A percentile compares a stretch with the other conserved stretches of the same genome.
Evolutionary conservation across 2,113 vertebrate genomes (phyloP).

Genomic region (Poeciliopsis occidentalis): DNA sequence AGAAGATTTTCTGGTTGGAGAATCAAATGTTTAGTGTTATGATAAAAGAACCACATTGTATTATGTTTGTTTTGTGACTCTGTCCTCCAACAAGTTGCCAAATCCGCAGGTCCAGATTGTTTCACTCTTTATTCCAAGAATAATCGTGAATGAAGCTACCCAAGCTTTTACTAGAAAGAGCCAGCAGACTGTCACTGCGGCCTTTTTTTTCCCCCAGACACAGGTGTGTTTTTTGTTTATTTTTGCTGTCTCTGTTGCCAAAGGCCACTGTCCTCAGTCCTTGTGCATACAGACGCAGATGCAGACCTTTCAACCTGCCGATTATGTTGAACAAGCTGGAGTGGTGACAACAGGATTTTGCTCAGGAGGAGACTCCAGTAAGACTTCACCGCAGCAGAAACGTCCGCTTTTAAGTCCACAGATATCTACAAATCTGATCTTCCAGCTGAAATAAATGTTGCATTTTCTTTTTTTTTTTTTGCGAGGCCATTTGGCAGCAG

Average conservation of each 20-base stretch:
- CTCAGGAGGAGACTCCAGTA: too few species aligned
- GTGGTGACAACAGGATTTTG: too few species aligned
- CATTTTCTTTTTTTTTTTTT: background rate
- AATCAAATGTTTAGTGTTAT: too few species aligned
- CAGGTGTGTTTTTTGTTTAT: background rate
- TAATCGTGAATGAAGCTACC: background rate
- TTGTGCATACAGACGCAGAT: background rate
- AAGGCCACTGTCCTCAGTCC: background rate
- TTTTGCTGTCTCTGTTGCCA: too few species aligned
- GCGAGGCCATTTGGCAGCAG: too few species aligned
- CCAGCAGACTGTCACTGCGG: background rate
- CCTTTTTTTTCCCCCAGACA: background rate
- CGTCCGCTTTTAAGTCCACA: background rate
- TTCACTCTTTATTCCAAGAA: background rate
- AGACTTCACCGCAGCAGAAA: too few species aligned
- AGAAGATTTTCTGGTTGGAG: too few species aligned
- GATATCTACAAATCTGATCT: background rate
- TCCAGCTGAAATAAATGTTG: background rate
- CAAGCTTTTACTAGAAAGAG: background rate
- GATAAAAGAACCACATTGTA: too few species aligned
- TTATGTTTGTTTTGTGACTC: too few species aligned
- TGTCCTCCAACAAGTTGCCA: too few species aligned
- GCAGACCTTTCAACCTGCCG: background rate
- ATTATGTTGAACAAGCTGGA: background rate
- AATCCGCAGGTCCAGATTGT: too few species aligned